phyloP scores from a whole-genome alignment of 2,113 vertebrate species.

The Malurus alboscapulatus region DNA sequence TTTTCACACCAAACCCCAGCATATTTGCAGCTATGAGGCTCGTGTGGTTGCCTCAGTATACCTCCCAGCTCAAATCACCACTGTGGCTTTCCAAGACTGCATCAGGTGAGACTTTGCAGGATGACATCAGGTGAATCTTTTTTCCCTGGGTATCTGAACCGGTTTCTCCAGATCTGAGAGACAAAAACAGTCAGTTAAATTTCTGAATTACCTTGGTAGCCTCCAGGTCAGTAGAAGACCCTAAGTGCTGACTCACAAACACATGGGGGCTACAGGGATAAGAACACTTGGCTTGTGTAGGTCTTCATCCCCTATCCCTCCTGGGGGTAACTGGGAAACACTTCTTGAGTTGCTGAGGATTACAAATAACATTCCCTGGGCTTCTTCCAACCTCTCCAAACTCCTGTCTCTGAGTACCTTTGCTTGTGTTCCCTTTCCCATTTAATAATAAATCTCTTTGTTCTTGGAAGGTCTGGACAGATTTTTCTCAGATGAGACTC shows the following conservation, averaged over 20 bases:
- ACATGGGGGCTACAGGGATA: not conserved
- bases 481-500: not conserved
- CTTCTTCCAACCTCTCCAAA: not conserved
- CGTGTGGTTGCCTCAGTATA: not conserved
- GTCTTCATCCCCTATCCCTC: not conserved
- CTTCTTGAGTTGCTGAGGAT: not conserved
- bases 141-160: not conserved
- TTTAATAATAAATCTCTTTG: not conserved
- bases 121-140: not conserved
- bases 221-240: not conserved
- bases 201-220: not conserved
- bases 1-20: not conserved
- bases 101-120: not conserved
- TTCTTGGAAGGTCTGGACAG: not conserved
- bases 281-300: not conserved
- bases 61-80: not conserved
- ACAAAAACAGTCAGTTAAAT: not conserved
- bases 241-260: not conserved
- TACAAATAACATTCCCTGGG: not conserved
- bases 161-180: not conserved
- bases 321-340: not conserved
- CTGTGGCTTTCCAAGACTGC: not conserved
- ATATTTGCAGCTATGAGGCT: not conserved
- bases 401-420: not conserved
- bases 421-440: not conserved